phyloP scores from a whole-genome alignment of 2,797 vertebrate genomes.

The Capromys pilorides region DNA sequence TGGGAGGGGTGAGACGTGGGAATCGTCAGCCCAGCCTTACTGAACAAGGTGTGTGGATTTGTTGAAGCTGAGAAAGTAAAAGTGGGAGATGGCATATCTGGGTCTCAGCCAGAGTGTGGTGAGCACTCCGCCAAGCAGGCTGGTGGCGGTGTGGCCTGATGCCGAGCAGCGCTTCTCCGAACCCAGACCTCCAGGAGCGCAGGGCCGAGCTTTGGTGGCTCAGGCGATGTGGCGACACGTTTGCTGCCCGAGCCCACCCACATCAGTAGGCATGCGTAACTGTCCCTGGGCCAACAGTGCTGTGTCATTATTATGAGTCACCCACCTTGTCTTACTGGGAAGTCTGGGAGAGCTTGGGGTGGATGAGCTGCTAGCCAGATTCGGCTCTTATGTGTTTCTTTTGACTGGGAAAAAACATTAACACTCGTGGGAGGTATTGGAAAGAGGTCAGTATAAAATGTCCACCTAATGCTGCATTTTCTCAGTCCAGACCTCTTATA shows the following conservation, averaged over 20 bases:
- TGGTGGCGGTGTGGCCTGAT: fast-evolving
- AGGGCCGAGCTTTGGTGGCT: not conserved
- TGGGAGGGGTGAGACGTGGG: not conserved
- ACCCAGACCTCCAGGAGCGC: conserved; percentile 23
- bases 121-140: not conserved
- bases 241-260: not conserved
- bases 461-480: not conserved
- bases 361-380: not conserved
- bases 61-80: not conserved
- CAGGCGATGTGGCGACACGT: not conserved
- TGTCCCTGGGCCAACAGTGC: not conserved
- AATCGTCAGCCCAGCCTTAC: not conserved
- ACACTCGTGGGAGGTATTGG: not conserved
- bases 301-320: conserved; percentile 35
- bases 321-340: not conserved
- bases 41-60: conserved; percentile 29
- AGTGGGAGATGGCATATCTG: not conserved
- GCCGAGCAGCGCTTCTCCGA: conserved; percentile 71
- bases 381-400: not conserved
- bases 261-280: not conserved
- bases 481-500: not conserved
- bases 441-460: not conserved
- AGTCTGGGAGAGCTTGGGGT: not conserved
- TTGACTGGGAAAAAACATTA: not conserved
- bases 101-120: conserved; percentile 27